A percentile compares a stretch with the other conserved stretches of the same genome.
These are phyloP conservation scores for Moxostoma hubbsi DNA, from an alignment of 2,797 vertebrate genomes.

Conservation along the genomic window DNA sequence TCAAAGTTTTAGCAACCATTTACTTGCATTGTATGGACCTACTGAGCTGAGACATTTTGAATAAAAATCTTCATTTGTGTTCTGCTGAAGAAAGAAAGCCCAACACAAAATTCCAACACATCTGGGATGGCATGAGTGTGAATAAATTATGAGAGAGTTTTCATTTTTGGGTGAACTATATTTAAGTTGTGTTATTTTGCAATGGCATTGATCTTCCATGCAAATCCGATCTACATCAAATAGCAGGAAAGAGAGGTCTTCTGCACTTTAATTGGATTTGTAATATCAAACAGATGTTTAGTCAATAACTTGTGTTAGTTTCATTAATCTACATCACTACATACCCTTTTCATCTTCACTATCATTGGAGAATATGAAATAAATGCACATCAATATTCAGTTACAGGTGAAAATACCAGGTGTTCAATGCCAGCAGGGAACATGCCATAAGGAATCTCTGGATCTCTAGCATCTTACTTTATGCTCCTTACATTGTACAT, in stretches of 20 bases:
- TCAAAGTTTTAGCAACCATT: too few relatives aligned
- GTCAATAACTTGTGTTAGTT: background rate
- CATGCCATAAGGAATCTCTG: too few relatives aligned
- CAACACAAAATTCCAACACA: too few relatives aligned
- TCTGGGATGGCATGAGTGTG: too few relatives aligned
- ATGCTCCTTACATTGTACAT: too few relatives aligned
- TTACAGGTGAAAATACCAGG: background rate
- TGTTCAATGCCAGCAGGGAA: background rate
- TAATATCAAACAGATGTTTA: background rate
- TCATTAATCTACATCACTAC: background rate
- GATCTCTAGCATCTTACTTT: too few relatives aligned
- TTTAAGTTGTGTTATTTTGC: background rate
- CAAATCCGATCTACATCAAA: background rate
- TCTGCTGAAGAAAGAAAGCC: too few relatives aligned
- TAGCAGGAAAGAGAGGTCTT: background rate
- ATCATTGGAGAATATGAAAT: background rate
- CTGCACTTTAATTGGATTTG: background rate
- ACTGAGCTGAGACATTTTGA: too few relatives aligned
- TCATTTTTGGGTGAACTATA: too few relatives aligned
- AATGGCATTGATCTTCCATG: background rate
- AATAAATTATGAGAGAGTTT: too few relatives aligned
- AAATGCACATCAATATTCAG: background rate
- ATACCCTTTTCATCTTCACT: background rate
- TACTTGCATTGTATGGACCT: too few relatives aligned
- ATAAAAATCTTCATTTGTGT: too few relatives aligned